Percentiles rank a stretch among this genome's conserved stretches.
Conservation (phyloP, 2,888 invertebrate species). For the Hymenopus coronatus region DNA sequence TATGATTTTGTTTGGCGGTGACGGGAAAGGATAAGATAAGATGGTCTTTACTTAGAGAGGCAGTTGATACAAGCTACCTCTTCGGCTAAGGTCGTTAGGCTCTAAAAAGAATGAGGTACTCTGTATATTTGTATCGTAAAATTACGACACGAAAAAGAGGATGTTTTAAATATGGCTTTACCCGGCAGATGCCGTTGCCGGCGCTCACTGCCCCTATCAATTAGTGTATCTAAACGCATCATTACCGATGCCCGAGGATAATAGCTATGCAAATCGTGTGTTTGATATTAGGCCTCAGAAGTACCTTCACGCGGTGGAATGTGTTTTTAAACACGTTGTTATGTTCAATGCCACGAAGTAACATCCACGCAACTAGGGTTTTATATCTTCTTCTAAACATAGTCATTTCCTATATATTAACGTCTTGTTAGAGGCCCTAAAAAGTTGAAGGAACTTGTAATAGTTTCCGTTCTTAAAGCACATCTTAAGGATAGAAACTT, state of each 20-base stretch:
- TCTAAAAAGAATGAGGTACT: background rate
- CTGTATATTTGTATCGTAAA: background rate
- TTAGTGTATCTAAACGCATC: background rate
- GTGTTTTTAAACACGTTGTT: conserved; percentile 3
- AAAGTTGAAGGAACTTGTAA: too few relatives aligned
- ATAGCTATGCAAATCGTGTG: background rate
- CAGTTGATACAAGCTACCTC: background rate
- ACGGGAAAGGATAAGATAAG: too few relatives aligned
- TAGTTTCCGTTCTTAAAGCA: too few relatives aligned
- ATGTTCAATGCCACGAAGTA: background rate
- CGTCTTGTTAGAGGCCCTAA: background rate
- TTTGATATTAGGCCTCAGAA: background rate
- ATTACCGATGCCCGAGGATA: background rate
- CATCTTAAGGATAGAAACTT: too few relatives aligned
- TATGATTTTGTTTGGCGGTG: too few relatives aligned
- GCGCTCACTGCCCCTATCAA: background rate
- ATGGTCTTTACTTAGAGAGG: background rate
- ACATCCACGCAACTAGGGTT: background rate
- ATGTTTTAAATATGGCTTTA: background rate
- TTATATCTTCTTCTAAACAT: background rate
- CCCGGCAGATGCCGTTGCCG: background rate
- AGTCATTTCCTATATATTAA: conserved; percentile 9
- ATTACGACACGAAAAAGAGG: background rate
- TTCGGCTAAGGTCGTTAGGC: background rate
- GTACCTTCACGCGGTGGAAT: background rate